Evolutionary conservation across 2,113 vertebrate genomes (phyloP).

Genomic region (Hippocampus barbouri): DNA sequence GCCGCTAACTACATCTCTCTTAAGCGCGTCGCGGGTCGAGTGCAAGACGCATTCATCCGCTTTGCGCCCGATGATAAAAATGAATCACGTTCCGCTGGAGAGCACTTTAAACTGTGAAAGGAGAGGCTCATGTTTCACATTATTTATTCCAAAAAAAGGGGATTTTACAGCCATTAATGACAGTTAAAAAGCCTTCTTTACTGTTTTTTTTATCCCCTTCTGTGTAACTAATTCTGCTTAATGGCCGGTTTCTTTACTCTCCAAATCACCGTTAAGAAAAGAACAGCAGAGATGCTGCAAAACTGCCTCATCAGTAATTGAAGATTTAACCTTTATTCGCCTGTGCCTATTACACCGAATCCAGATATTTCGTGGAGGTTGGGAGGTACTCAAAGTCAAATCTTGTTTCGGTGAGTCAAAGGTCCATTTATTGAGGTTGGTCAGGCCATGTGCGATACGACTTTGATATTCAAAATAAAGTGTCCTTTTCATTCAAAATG

Average conservation of each 20-base stretch:
- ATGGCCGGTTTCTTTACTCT: neutral
- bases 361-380: too few relatives aligned
- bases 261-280: neutral
- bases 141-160: constrained; percentile 28
- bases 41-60: constrained; percentile 39
- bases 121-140: constrained; percentile 19
- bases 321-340: neutral
- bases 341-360: neutral
- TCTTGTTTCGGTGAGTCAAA: too few relatives aligned
- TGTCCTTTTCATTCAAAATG: too few relatives aligned
- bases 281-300: neutral
- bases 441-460: neutral
- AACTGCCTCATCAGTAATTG: neutral
- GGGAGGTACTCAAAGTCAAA: too few relatives aligned
- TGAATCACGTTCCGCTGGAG: constrained; percentile 23
- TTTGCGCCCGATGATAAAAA: constrained; percentile 42
- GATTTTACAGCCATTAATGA: constrained; percentile 1
- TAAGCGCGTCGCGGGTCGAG: constrained; percentile 38
- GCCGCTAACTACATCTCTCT: constrained; percentile 64
- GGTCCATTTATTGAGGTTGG: neutral
- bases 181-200: constrained; percentile 1
- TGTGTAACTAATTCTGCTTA: neutral
- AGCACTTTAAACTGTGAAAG: constrained; percentile 11
- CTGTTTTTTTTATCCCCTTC: neutral
- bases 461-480: too few relatives aligned